Evolutionary conservation across 1,140 invertebrate species (phyloP), one percentile per base, ranked within the genome.

Genomic region (Drosophila bipectinata): DNA sequence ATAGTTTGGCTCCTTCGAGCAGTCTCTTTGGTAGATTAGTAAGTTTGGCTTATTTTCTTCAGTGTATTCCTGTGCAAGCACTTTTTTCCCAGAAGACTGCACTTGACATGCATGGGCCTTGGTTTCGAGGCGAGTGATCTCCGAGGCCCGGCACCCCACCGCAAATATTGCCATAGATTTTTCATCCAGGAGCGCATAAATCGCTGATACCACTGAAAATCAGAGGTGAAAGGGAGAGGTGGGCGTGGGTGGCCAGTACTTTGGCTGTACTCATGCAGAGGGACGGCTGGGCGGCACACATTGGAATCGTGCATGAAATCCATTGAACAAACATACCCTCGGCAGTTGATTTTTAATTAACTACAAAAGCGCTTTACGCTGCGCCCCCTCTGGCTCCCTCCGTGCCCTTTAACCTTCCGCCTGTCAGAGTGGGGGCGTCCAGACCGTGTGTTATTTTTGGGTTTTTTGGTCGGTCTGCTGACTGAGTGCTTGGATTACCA

Each of bases 261-360:
- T 5, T 6, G 26, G 1, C 26, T 6, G 26, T 28, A 41, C 3
- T 32, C 8, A 3, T 32, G 45, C 30, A 12, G 15, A 0, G 41
- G 26, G 4, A 30, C 21, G 26, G 21, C 8, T 14, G 53, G n/a
- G 66, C 45, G 39, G 41, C 4, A 44, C 51, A 55, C 66, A 51
- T 51, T 63, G 68, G 74, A 79, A 88, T 84, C 84, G 84, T 88
- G 84, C 84, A 88, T 91, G 87, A 91, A 91, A 91, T 91, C 90
- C 90, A 91, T 91, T 90, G 79, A 90, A 91, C 88, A 91, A 91
- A 91, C 84, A 91, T 67, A 82, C 90, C 78, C 69, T 63, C 57
- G 85, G 90, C 90, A 76, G 90, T 91, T 91, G 90, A 91, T 91
- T 91, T 91, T 91, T 91, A 91, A 91, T 91, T 91, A 91, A 91